Conservation (phyloP, 2,113 vertebrate species). For the Muscicapa adusta region DNA sequence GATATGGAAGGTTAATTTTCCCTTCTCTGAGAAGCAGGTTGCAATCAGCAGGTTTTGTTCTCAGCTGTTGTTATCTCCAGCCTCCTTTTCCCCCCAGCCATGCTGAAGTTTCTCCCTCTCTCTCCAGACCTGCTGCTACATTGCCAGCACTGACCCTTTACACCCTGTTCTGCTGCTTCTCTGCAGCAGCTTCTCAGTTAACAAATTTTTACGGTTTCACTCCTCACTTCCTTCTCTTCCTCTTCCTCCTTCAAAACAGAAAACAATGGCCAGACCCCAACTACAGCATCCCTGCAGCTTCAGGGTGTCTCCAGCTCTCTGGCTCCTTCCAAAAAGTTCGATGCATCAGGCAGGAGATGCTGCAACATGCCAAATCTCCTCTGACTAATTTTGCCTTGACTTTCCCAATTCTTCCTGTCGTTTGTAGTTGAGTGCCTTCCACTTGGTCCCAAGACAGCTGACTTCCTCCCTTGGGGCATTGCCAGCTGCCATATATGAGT, state of each 20-base stretch:
- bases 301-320: not conserved
- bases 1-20: not conserved
- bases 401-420: not conserved
- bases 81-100: not conserved
- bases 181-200: not conserved
- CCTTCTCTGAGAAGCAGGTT: not conserved
- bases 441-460: conserved; percentile 25
- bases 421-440: conserved; percentile 48
- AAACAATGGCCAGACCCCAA: not conserved
- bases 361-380: not conserved
- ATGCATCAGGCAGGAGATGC: not conserved
- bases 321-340: not conserved
- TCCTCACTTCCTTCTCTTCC: not conserved
- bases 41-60: not conserved
- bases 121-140: not conserved
- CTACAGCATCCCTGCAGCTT: not conserved
- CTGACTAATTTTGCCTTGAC: conserved; percentile 23
- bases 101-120: not conserved
- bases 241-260: not conserved
- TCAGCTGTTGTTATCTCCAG: not conserved
- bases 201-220: conserved; percentile 29
- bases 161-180: not conserved
- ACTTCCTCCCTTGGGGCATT: conserved; percentile 35
- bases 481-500: conserved; percentile 57
- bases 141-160: not conserved